phyloP scores from a whole-genome alignment of 2,113 vertebrate genomes.

The Tricholaema leucomelas region DNA sequence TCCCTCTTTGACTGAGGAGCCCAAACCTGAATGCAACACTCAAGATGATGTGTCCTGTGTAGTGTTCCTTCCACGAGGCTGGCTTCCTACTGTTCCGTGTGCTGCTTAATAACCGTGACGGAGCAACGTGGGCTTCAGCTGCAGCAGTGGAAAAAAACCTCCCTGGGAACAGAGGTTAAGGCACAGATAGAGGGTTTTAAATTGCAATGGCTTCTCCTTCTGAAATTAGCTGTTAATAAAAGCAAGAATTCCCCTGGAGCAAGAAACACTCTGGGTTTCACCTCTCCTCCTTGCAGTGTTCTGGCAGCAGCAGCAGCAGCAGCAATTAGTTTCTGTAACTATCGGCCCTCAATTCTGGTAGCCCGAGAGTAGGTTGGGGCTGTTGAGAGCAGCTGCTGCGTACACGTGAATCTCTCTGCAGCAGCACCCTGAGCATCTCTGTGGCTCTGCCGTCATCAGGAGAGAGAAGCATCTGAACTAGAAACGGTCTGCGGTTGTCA shows the following conservation, averaged over 20 bases:
- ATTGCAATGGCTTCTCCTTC: not conserved
- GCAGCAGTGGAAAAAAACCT: not conserved
- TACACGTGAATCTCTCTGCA: not conserved
- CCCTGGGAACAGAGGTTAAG: not conserved
- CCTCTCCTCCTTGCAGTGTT: not conserved
- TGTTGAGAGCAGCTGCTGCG: not conserved
- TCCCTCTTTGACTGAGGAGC: too few relatives aligned
- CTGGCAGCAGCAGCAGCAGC: not conserved
- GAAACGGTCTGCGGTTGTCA: not conserved
- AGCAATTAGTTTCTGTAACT: not conserved
- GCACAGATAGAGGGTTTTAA: not conserved
- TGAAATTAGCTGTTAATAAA: slow-evolving; percentile 21
- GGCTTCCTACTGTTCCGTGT: not conserved
- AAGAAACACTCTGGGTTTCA: not conserved
- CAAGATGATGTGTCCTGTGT: too few relatives aligned
- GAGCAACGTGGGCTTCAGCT: fast-evolving
- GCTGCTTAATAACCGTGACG: not conserved
- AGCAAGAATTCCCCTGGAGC: slow-evolving; percentile 5
- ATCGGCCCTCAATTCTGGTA: not conserved
- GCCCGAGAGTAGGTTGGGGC: not conserved
- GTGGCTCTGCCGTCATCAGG: not conserved
- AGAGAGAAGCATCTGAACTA: not conserved
- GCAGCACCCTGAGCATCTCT: not conserved
- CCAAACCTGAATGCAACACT: too few relatives aligned
- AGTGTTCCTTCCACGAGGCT: not conserved